Evolutionary conservation across 2,888 invertebrate species (phyloP).

Genomic region (Pammene fasciana): DNA sequence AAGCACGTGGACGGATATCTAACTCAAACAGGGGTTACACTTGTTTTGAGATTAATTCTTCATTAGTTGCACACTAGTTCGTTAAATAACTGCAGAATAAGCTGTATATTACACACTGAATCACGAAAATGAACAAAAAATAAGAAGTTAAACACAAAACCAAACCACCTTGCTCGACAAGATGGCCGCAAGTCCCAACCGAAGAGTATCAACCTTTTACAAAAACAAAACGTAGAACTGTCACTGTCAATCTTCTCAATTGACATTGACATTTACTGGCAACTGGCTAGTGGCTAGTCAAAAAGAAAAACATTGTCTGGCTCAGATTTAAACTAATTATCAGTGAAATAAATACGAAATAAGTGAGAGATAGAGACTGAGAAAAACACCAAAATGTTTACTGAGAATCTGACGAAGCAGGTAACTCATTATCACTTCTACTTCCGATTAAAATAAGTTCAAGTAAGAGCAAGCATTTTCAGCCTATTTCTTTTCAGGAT

Average conservation of each 20-base stretch:
- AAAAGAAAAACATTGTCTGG: not conserved
- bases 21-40: no score
- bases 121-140: no score
- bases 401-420: conserved; percentile 46
- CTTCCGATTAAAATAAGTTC: not conserved
- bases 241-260: not conserved
- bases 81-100: no score
- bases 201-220: no score
- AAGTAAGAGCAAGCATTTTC: not conserved
- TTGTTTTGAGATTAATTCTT: no score
- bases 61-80: no score
- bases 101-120: no score
- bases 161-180: no score
- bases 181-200: no score
- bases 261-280: not conserved
- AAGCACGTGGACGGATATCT: no score
- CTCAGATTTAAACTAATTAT: not conserved
- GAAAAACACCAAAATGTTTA: conserved; percentile 10
- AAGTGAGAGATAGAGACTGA: not conserved
- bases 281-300: not conserved
- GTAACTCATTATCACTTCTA: conserved; percentile 30
- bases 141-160: no score
- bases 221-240: conserved; percentile 12
- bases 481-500: conserved; percentile 59
- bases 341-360: not conserved